Percentiles rank a stretch among this genome's conserved stretches.
Evolutionary conservation across 2,888 invertebrate genomes (phyloP).

Genomic region (Agrotis clavis): DNA sequence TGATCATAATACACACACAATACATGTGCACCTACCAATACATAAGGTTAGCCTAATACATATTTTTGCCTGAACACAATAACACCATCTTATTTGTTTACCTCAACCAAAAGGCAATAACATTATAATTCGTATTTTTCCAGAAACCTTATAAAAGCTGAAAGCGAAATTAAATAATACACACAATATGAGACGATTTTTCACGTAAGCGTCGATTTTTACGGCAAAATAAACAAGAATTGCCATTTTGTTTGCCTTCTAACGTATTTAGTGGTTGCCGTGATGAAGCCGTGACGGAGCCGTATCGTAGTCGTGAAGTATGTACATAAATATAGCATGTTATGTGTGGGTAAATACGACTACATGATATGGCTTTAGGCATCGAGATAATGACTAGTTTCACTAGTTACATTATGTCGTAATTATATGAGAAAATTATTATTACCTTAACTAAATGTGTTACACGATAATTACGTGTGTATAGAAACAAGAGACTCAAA

Average conservation of each 20-base stretch:
- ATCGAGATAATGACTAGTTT: slow-evolving; percentile 16
- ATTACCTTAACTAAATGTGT: slow-evolving; percentile 8
- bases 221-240: slow-evolving; percentile 28
- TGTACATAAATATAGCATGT: background rate
- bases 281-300: background rate
- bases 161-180: slow-evolving; percentile 45
- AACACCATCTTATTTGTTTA: slow-evolving; percentile 15
- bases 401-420: background rate
- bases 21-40: background rate
- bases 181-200: slow-evolving; percentile 35
- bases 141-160: slow-evolving; percentile 23
- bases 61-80: slow-evolving; percentile 10
- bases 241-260: slow-evolving; percentile 1
- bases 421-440: slow-evolving; percentile 9
- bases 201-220: slow-evolving; percentile 31
- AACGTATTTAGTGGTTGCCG: background rate
- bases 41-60: slow-evolving; percentile 2
- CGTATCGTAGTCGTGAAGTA: background rate
- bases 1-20: background rate
- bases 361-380: background rate
- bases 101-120: slow-evolving; percentile 29
- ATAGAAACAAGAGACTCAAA: slow-evolving; percentile 7
- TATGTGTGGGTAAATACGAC: background rate
- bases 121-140: slow-evolving; percentile 34
- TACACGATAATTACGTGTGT: background rate